Evolutionary conservation across 2,797 vertebrate species (phyloP), one percentile per base, ranked within the genome.

Genomic region (Champsocephalus esox): DNA sequence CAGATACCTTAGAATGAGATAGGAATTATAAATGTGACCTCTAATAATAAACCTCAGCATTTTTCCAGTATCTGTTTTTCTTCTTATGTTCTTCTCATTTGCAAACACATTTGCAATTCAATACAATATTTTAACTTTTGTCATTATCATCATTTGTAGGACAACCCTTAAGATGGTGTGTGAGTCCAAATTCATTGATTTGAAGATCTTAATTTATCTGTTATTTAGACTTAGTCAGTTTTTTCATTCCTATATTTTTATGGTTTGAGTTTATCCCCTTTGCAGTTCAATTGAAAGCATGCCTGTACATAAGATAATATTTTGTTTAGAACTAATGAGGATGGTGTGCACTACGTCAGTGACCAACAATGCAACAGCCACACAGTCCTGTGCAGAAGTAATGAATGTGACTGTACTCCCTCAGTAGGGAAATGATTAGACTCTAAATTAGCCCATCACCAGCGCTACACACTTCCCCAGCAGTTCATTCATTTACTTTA

Each of bases 401-500:
- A 70, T 79, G 24, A 55, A 49, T 68, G 21, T 32, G 50, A 70
- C 56, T 68, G 48, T 50, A 17, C 38, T 77, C 50, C 24, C 57
- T 54, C 61, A 49, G 44, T 24, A 58, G 64, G 51, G 21, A 52
- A 44, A 80, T 65, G 38, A 67, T 45, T n/a, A 76, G 17, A 70
- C 55, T 62, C 19, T 49, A 58, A 74, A 84, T 72, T 54, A 81
- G 44, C 6, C 66, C 28, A 17, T 68, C n/a, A 75, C 55, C 49
- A 82, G 76, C 63, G 46, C 49, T 43, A 64, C 66, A 34, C 55
- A 48, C 9, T 12, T 59, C 9, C 19, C 55, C 52, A 67, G 76
- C 61, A n/a, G 13, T 59, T 83, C 74, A 83, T 80, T 85, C 65
- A 82, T 46, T 41, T 45, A 60, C 38, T 62, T 70, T 19, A 68